Percentiles rank a stretch among this genome's conserved stretches.
These are phyloP conservation scores for Cheracebus regulus DNA, from an alignment of 2,797 vertebrate genomes.

Conservation along the genomic window DNA sequence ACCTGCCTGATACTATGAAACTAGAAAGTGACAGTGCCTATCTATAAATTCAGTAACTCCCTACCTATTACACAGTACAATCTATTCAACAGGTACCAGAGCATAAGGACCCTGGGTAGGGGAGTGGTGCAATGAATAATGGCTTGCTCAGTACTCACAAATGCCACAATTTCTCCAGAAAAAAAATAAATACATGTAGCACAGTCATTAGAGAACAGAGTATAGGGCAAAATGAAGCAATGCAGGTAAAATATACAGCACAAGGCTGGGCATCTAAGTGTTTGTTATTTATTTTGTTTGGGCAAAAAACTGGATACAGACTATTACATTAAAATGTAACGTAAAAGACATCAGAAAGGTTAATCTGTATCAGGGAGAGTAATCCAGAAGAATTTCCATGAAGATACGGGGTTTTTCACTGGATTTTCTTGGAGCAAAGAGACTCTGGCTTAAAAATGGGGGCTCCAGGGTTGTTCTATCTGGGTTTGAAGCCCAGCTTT, in stretches of 20 bases:
- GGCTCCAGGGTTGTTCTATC: neutral
- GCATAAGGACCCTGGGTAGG: neutral
- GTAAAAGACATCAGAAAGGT: neutral
- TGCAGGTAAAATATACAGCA: neutral
- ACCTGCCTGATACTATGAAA: neutral
- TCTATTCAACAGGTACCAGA: neutral
- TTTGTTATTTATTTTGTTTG: neutral
- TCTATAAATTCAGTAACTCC: neutral
- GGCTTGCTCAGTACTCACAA: neutral
- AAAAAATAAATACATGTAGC: neutral
- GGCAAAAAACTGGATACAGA: neutral
- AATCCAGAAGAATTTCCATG: neutral
- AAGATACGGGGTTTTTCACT: neutral
- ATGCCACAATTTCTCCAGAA: neutral
- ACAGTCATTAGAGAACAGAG: neutral
- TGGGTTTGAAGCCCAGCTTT: neutral
- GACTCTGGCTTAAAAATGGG: neutral
- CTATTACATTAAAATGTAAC: neutral
- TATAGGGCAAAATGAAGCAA: neutral
- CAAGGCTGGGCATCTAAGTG: neutral
- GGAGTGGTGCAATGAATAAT: neutral
- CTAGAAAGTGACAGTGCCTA: neutral
- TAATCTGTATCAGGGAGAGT: neutral
- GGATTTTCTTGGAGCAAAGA: neutral
- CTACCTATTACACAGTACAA: neutral